Evolutionary conservation across 2,113 vertebrate species (phyloP).

Genomic region (Columbina picui): DNA sequence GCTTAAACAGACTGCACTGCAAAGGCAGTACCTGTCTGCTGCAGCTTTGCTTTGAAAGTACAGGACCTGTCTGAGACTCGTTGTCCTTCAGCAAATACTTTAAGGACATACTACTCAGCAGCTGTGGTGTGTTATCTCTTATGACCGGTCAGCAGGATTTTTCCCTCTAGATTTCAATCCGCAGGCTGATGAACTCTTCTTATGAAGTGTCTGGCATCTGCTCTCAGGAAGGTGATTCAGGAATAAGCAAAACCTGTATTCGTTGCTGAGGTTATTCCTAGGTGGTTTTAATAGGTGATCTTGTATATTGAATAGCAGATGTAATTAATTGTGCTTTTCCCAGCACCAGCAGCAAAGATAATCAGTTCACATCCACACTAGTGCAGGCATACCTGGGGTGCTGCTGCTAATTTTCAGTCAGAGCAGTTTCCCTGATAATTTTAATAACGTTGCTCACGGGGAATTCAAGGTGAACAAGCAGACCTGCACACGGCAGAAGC

Average conservation of each 20-base stretch:
- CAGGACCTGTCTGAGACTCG: background rate
- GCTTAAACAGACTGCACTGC: background rate
- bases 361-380: background rate
- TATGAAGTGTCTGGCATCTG: conserved; percentile 8
- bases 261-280: conserved; percentile 2
- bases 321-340: conserved; percentile 41
- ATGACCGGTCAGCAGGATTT: conserved; percentile 35
- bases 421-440: conserved; percentile 15
- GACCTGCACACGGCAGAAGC: background rate
- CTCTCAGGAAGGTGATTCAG: background rate
- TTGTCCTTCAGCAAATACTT: conserved; percentile 53
- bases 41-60: background rate
- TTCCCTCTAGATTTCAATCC: conserved; percentile 7
- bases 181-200: conserved; percentile 3
- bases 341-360: background rate
- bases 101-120: conserved; percentile 21
- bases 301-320: background rate
- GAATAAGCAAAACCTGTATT: background rate
- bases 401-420: conserved; percentile 34
- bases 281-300: background rate
- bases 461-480: conserved; percentile 11
- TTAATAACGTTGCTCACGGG: background rate
- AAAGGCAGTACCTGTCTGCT: background rate
- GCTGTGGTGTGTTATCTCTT: background rate
- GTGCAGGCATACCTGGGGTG: background rate